Conservation (phyloP, 2,113 vertebrate species). For the Sebastes fasciatus region DNA sequence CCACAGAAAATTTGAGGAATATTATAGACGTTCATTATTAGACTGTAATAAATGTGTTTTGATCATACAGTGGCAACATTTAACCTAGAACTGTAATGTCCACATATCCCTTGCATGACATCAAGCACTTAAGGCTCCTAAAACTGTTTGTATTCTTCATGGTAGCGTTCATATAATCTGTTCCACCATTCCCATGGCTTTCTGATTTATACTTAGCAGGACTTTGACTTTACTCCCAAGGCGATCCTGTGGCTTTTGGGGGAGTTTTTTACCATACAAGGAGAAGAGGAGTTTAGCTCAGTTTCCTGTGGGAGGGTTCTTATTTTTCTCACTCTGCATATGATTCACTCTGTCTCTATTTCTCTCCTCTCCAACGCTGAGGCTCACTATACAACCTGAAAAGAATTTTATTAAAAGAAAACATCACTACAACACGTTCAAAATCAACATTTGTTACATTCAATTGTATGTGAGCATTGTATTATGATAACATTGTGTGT, state of each 20-base stretch:
- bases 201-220: slow-evolving; percentile 81
- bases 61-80: background rate
- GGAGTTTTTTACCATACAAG: slow-evolving; percentile 87
- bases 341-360: slow-evolving; percentile 61
- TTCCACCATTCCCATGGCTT: slow-evolving; percentile 68
- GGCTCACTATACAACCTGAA: background rate
- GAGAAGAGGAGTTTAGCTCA: slow-evolving; percentile 78
- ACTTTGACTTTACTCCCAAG: slow-evolving; percentile 79
- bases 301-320: slow-evolving; percentile 85
- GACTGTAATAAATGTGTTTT: background rate
- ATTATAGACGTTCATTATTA: background rate
- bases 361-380: background rate
- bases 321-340: slow-evolving; percentile 72
- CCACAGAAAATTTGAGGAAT: background rate
- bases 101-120: slow-evolving; percentile 28
- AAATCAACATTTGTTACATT: background rate
- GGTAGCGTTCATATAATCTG: slow-evolving; percentile 39
- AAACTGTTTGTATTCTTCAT: slow-evolving; percentile 40
- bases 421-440: background rate
- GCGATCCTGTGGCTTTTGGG: slow-evolving; percentile 78
- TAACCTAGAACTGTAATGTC: background rate
- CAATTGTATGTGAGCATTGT: slow-evolving; percentile 4
- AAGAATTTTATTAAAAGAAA: background rate
- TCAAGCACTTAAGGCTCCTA: slow-evolving; percentile 22
- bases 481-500: slow-evolving; percentile 24